Conservation (phyloP, 2,888 invertebrate genomes). For the Hemaris fuciformis region DNA sequence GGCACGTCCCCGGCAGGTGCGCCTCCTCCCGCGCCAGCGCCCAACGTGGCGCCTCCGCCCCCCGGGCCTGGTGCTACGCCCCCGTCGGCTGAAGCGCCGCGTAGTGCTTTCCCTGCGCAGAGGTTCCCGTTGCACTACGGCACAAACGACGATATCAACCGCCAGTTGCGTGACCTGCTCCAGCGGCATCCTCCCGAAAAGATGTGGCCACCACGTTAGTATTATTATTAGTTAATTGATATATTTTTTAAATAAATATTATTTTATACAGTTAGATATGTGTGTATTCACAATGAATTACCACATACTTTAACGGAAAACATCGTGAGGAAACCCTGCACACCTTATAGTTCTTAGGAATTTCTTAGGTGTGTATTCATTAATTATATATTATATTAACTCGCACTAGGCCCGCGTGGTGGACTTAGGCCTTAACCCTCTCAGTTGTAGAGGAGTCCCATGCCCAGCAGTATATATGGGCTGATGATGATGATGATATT, state of each 20-base stretch:
- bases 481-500: too few species aligned
- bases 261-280: not conserved
- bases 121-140: conserved; percentile 77
- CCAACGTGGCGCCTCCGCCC: conserved; percentile 23
- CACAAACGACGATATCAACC: conserved; percentile 79
- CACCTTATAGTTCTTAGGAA: too few species aligned
- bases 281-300: not conserved
- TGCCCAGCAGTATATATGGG: too few species aligned
- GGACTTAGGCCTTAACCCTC: too few species aligned
- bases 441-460: not conserved
- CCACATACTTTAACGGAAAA: too few species aligned
- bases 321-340: too few species aligned
- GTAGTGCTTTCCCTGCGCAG: conserved; percentile 68
- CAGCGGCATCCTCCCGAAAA: conserved; percentile 88
- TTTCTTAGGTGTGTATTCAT: too few species aligned
- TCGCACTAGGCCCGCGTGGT: too few species aligned
- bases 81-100: conserved; percentile 54
- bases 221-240: conserved; percentile 16
- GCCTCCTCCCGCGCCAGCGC: conserved; percentile 28
- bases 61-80: conserved; percentile 40
- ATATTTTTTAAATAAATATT: too few species aligned
- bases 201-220: conserved; percentile 81
- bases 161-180: conserved; percentile 90
- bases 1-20: conserved; percentile 45
- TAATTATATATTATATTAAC: too few species aligned